Conservation (phyloP, 2,113 vertebrate species). For the Ornithorhynchus anatinus region DNA sequence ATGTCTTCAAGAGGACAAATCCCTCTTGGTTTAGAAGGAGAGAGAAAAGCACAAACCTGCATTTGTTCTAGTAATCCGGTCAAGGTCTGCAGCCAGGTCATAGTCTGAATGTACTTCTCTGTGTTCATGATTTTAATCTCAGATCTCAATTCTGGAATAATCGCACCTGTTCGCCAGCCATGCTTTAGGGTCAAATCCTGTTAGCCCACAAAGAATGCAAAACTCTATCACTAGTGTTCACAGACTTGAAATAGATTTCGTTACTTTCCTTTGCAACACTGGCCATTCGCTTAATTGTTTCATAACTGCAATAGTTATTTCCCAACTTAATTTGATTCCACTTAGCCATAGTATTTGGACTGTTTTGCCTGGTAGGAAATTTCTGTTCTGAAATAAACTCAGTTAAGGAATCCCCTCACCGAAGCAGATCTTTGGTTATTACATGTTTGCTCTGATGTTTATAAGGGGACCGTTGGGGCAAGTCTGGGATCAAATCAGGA, state of each 20-base stretch:
- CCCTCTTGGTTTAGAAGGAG: background rate
- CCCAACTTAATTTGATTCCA: constrained; percentile 27
- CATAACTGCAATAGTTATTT: background rate
- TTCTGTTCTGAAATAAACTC: background rate
- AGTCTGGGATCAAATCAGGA: too few species aligned
- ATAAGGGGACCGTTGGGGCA: too few species aligned
- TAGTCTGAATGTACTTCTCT: constrained; percentile 86
- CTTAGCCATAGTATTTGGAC: background rate
- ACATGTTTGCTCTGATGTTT: too few species aligned
- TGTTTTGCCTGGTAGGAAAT: background rate
- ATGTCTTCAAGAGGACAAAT: background rate
- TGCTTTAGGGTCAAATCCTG: constrained; percentile 97
- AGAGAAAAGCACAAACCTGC: constrained; percentile 82
- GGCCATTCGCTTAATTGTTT: background rate
- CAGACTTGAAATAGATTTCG: background rate
- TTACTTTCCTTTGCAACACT: background rate
- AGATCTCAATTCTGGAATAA: constrained; percentile 92
- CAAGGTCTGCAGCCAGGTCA: constrained; percentile 93
- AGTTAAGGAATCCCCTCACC: too few species aligned
- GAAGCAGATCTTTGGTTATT: too few species aligned
- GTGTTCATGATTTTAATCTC: constrained; percentile 98
- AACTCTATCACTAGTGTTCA: background rate
- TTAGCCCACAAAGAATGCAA: constrained; percentile 26
- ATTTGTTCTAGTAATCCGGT: constrained; percentile 92
- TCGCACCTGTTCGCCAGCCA: constrained; percentile 96